Evolutionary conservation across 2,888 invertebrate genomes (phyloP).

Genomic region (Pantelozetes paolii): DNA sequence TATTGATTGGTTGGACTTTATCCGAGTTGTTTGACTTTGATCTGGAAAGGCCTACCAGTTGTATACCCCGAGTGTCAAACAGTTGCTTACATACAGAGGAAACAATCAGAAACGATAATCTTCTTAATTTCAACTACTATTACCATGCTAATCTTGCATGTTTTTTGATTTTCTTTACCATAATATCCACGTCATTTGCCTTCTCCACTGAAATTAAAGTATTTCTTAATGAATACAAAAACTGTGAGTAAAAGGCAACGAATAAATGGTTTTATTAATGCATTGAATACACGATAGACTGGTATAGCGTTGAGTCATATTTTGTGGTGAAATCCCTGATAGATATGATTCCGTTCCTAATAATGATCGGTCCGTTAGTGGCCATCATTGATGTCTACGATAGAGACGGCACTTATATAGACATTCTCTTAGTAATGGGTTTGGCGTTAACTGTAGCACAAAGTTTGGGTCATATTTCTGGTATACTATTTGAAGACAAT

Average conservation of each 20-base stretch:
- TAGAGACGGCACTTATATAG: not conserved
- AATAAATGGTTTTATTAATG: not conserved
- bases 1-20: not conserved
- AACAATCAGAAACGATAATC: no score
- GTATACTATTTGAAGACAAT: not conserved
- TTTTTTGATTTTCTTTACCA: not conserved
- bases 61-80: no score
- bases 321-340: not conserved
- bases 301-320: not conserved
- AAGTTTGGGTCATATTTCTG: not conserved
- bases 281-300: not conserved
- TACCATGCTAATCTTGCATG: not conserved
- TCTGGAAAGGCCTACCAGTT: not conserved
- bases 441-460: not conserved
- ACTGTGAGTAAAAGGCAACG: not conserved
- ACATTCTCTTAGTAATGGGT: not conserved
- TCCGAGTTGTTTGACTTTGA: not conserved
- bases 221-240: not conserved
- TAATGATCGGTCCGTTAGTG: not conserved
- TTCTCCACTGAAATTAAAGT: not conserved
- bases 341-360: not conserved
- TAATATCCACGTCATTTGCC: not conserved
- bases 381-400: not conserved
- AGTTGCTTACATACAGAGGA: no score
- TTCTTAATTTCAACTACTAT: no score